These are phyloP conservation scores for Baryphthengus martii DNA, from an alignment of 2,113 vertebrate species.

Conservation along the genomic window DNA sequence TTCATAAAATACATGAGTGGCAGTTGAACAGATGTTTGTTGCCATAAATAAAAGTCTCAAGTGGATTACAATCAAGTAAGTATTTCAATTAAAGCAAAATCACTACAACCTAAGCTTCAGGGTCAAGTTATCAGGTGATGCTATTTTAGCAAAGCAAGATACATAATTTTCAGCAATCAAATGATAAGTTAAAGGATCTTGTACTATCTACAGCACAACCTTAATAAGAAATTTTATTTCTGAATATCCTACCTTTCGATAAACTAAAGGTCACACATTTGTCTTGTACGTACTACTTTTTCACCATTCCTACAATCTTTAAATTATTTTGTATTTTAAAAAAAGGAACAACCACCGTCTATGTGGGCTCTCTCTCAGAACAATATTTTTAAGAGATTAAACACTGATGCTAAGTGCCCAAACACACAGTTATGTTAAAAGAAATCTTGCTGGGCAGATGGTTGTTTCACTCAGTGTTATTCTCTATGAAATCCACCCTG, in stretches of 20 bases:
- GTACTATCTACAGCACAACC: neutral
- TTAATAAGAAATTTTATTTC: neutral
- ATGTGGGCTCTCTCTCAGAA: neutral
- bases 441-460: neutral
- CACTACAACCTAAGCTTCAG: neutral
- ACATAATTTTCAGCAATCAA: neutral
- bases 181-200: neutral
- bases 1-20: neutral
- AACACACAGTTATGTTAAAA: neutral
- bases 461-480: neutral
- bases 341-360: neutral
- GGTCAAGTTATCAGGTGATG: neutral
- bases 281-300: neutral
- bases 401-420: neutral
- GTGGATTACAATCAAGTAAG: neutral
- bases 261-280: neutral
- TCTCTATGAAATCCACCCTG: slow-evolving; percentile 46
- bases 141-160: neutral
- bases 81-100: neutral
- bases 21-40: neutral
- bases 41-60: neutral
- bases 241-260: neutral
- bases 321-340: neutral
- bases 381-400: neutral
- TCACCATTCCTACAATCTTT: neutral